A percentile compares a stretch with the other conserved stretches of the same genome.
phyloP scores from a whole-genome alignment of 2,797 vertebrate genomes.

The Scleropages formosus region DNA sequence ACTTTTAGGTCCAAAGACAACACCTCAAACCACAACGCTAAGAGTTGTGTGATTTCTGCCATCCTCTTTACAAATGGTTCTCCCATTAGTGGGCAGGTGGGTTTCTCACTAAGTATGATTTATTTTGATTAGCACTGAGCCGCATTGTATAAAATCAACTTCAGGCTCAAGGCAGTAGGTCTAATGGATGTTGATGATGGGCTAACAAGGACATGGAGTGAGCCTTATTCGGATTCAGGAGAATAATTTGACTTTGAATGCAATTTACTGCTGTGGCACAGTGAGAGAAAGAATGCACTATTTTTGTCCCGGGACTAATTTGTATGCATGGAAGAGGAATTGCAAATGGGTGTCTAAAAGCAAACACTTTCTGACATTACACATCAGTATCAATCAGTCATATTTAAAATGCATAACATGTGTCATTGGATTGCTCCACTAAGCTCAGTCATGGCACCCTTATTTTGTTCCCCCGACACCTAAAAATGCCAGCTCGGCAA shows the following conservation, averaged over 20 bases:
- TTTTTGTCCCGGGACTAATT: slow-evolving; percentile 10
- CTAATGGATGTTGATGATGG: slow-evolving; percentile 22
- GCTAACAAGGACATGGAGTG: slow-evolving; percentile 13
- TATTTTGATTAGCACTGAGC: slow-evolving; percentile 21
- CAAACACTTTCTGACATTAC: slow-evolving; percentile 23
- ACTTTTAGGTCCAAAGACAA: no score
- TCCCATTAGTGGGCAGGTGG: background rate
- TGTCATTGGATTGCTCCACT: slow-evolving; percentile 16
- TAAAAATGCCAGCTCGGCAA: background rate
- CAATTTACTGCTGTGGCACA: slow-evolving; percentile 31
- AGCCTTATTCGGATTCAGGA: slow-evolving; percentile 18
- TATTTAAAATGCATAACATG: slow-evolving; percentile 27
- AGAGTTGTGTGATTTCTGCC: background rate
- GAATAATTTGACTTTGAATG: slow-evolving; percentile 26
- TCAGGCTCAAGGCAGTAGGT: slow-evolving; percentile 21
- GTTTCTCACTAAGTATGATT: slow-evolving; percentile 25
- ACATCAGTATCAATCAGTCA: slow-evolving; percentile 31
- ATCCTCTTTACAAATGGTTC: background rate
- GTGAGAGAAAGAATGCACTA: slow-evolving; percentile 13
- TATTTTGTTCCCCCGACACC: slow-evolving; percentile 24
- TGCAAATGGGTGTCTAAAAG: slow-evolving; percentile 22
- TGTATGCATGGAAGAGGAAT: slow-evolving; percentile 28
- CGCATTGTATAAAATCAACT: background rate
- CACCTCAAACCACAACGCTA: no score
- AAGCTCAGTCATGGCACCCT: slow-evolving; percentile 25